Conservation (phyloP, 2,113 vertebrate species). For the Electrona antarctica region DNA sequence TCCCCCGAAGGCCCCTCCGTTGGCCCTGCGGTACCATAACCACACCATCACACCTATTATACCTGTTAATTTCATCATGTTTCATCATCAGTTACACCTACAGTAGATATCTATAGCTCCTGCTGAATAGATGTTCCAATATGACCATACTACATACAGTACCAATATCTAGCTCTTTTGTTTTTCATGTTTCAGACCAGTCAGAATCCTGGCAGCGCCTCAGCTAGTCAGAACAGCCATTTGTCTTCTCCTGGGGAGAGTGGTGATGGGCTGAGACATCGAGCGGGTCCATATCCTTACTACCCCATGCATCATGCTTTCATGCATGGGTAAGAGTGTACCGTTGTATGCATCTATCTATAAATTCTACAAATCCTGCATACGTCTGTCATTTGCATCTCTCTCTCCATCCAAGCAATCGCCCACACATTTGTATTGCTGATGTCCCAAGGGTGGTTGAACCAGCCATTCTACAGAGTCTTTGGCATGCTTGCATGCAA, state of each 20-base stretch:
- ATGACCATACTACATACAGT: neutral
- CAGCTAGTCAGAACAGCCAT: conserved; percentile 39
- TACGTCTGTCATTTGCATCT: no score
- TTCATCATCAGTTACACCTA: conserved; percentile 55
- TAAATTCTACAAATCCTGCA: no score
- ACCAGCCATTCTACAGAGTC: no score
- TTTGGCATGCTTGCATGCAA: no score
- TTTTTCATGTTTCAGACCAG: conserved; percentile 34
- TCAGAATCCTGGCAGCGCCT: conserved; percentile 30
- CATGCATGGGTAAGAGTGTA: conserved; percentile 54
- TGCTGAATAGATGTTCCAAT: neutral
- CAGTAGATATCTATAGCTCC: neutral
- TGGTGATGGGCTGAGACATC: conserved; percentile 59
- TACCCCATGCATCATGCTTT: conserved; percentile 60
- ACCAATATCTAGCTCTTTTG: neutral
- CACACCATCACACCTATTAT: neutral
- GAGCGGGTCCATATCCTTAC: conserved; percentile 44
- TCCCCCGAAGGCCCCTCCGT: conserved; percentile 40
- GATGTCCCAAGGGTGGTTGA: no score
- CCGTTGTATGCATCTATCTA: no score
- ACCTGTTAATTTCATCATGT: conserved; percentile 67
- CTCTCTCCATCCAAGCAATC: no score
- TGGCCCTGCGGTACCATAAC: conserved; percentile 56
- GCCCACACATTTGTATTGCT: no score
- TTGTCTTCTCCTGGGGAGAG: conserved; percentile 40